Evolutionary conservation across 2,113 vertebrate species (phyloP).

Genomic region (Empidonax traillii): DNA sequence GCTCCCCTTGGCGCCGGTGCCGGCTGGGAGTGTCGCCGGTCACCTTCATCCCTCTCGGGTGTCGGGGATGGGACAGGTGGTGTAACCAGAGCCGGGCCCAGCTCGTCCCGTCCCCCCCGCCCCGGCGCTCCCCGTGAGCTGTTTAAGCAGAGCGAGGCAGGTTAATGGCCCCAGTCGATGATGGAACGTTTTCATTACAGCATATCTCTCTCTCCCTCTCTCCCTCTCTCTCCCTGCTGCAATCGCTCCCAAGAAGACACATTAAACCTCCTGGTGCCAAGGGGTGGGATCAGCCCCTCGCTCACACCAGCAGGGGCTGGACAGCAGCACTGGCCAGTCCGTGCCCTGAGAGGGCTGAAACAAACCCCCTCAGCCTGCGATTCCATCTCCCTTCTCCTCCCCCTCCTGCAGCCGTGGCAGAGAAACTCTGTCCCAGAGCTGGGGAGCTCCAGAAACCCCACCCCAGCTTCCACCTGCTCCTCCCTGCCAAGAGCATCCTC

Average conservation of each 20-base stretch:
- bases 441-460: neutral
- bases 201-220: neutral
- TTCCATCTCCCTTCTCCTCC: neutral
- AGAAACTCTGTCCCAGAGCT: neutral
- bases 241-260: neutral
- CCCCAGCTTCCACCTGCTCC: fast-evolving
- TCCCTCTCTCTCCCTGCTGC: neutral
- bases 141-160: neutral
- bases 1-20: fast-evolving
- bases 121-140: neutral
- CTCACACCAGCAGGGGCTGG: fast-evolving
- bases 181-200: slow-evolving; percentile 51
- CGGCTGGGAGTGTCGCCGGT: fast-evolving
- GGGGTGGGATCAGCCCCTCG: neutral
- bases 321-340: neutral
- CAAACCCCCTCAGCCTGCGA: neutral
- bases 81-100: neutral
- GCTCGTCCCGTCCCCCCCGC: neutral
- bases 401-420: fast-evolving
- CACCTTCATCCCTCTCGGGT: slow-evolving; percentile 18
- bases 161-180: neutral
- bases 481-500: neutral
- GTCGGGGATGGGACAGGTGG: neutral
- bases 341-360: neutral
- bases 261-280: neutral